phyloP scores from a whole-genome alignment of 2,113 vertebrate genomes.

The Poeciliopsis retropinna region DNA sequence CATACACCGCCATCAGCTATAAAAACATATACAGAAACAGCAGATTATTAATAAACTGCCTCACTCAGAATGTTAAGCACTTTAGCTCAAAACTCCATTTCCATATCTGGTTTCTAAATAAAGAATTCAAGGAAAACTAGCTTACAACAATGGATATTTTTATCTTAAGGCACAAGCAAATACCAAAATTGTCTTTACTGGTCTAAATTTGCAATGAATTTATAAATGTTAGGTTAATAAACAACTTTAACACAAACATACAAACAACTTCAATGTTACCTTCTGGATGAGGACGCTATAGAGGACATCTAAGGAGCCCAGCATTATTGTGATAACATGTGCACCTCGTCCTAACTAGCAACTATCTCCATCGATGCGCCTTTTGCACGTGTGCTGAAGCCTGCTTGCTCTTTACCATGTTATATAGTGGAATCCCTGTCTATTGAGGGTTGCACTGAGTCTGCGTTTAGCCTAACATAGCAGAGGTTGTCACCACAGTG shows the following conservation, averaged over 20 bases:
- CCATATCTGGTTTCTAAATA: not conserved
- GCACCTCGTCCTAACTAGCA: slow-evolving; percentile 36
- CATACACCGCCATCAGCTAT: slow-evolving; percentile 95
- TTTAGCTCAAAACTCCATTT: not conserved
- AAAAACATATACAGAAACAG: slow-evolving; percentile 14
- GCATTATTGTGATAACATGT: slow-evolving; percentile 64
- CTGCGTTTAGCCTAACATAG: slow-evolving; percentile 61
- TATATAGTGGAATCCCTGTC: slow-evolving; percentile 65
- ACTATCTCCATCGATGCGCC: slow-evolving; percentile 52
- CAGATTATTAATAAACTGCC: not conserved
- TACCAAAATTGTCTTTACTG: not conserved
- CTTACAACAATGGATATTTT: not conserved
- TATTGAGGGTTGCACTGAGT: slow-evolving; percentile 72
- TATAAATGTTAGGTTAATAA: not conserved
- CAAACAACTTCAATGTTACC: slow-evolving; percentile 53
- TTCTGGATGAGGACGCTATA: slow-evolving; percentile 79
- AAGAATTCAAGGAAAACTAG: not conserved
- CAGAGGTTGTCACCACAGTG: slow-evolving; percentile 53
- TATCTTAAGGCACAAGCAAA: not conserved
- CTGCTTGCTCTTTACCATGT: slow-evolving; percentile 30
- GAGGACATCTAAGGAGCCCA: slow-evolving; percentile 80
- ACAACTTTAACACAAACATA: not conserved
- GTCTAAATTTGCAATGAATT: not conserved
- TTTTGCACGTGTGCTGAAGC: slow-evolving; percentile 17
- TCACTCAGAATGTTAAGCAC: not conserved